Percentiles rank a stretch among this genome's conserved stretches.
phyloP scores from a whole-genome alignment of 2,888 invertebrate genomes.

The Pemphredon lugubris region DNA sequence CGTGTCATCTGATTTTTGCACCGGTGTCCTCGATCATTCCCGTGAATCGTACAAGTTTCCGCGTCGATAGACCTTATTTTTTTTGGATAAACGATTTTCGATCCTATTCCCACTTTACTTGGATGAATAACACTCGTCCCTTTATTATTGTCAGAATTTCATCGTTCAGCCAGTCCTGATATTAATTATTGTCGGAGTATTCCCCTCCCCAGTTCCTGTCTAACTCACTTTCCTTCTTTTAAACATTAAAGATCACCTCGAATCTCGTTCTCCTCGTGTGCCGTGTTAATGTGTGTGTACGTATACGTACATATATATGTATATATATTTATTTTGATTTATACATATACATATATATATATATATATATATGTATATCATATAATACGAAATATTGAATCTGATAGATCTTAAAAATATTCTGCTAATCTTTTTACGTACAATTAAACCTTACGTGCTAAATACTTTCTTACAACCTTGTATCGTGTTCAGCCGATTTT shows the following conservation, averaged over 20 bases:
- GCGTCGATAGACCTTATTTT: too few species aligned
- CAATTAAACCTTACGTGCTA: constrained; percentile 73
- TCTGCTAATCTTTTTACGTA: constrained; percentile 72
- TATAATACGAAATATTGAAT: constrained; percentile 79
- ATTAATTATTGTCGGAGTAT: too few species aligned
- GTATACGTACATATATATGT: constrained; percentile 58
- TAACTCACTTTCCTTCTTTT: constrained; percentile 33
- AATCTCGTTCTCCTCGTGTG: constrained; percentile 49
- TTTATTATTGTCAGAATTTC: constrained; percentile 60
- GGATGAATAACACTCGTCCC: constrained; percentile 4
- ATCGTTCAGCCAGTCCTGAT: constrained; percentile 1
- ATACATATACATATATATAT: constrained; percentile 61
- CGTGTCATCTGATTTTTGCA: too few species aligned
- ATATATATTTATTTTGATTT: constrained; percentile 55
- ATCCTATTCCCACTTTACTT: too few species aligned
- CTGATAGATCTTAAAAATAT: constrained; percentile 79
- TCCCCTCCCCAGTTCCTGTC: too few species aligned
- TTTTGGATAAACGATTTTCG: too few species aligned
- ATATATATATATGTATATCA: constrained; percentile 56
- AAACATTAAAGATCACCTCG: constrained; percentile 52
- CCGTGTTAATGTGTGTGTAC: constrained; percentile 45
- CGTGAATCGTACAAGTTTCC: too few species aligned
- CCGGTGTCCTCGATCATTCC: too few species aligned
- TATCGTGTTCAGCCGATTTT: constrained; percentile 70
- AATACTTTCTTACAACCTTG: constrained; percentile 81